Evolutionary conservation across 1,140 invertebrate species (phyloP).

Genomic region (Centruroides sculpturatus): DNA sequence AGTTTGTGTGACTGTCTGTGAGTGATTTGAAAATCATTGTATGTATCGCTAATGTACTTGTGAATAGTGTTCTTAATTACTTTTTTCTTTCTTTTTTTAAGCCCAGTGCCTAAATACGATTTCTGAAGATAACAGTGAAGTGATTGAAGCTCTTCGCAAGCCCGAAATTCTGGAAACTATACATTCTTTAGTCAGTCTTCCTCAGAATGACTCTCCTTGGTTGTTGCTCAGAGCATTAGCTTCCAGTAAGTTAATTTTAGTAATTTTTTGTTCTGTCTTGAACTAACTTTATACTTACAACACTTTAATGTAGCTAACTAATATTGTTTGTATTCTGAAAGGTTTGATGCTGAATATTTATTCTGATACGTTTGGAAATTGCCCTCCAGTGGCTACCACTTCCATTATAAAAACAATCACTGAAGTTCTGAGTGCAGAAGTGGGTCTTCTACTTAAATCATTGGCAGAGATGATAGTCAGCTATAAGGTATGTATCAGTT

Average conservation of each 20-base stretch:
- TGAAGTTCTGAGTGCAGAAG: not conserved
- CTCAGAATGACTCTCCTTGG: not conserved
- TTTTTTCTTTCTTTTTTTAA: conserved; percentile 16
- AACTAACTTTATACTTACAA: no score
- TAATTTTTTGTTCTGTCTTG: no score
- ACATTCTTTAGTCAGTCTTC: not conserved
- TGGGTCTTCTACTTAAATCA: not conserved
- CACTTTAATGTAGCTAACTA: no score
- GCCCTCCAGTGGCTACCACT: not conserved
- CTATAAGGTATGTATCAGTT: not conserved
- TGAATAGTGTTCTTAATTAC: not conserved
- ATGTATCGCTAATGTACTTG: not conserved
- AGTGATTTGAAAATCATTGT: conserved; percentile 9
- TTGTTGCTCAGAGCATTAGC: conserved; percentile 15
- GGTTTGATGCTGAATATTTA: conserved; percentile 14
- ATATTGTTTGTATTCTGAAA: not conserved
- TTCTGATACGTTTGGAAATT: not conserved
- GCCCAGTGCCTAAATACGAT: conserved; percentile 49
- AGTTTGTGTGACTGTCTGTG: conserved; percentile 38
- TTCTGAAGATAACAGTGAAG: conserved; percentile 45
- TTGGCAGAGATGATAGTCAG: not conserved
- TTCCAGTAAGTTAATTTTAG: conserved; percentile 12
- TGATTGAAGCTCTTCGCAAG: conserved; percentile 20
- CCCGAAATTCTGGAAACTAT: not conserved
- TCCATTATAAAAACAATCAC: conserved; percentile 2